A percentile compares a stretch with the other conserved stretches of the same genome.
Evolutionary conservation across 2,888 invertebrate species (phyloP).

Genomic region (Sepiola atlantica): DNA sequence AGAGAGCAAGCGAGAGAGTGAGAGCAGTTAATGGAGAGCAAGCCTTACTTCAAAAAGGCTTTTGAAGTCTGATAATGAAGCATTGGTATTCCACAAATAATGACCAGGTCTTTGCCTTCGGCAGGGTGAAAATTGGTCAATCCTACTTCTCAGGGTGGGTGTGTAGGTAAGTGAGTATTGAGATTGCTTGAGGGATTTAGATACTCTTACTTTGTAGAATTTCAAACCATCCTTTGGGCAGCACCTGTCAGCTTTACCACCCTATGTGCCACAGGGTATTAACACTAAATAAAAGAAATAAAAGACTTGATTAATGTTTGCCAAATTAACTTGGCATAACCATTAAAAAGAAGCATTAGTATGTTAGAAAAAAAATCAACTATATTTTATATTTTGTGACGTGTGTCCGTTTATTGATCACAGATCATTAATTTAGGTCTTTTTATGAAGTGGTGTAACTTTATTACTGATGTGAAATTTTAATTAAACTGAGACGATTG

Average conservation of each 20-base stretch:
- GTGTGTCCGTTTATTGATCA: background rate
- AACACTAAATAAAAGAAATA: background rate
- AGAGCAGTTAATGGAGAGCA: background rate
- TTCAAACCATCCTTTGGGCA: background rate
- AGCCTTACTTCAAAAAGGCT: slow-evolving; percentile 24
- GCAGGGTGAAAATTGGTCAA: background rate
- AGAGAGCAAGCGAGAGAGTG: background rate
- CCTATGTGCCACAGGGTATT: background rate
- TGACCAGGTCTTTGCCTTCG: background rate
- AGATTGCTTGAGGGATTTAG: background rate
- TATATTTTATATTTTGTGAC: background rate
- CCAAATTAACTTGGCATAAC: background rate
- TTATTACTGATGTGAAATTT: no score
- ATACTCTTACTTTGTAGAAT: background rate
- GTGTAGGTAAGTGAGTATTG: background rate
- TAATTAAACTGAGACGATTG: no score
- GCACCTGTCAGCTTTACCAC: background rate
- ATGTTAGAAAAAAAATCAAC: background rate
- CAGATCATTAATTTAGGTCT: background rate
- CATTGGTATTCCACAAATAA: background rate
- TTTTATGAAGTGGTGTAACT: background rate
- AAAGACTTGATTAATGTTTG: slow-evolving; percentile 32
- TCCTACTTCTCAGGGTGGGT: background rate
- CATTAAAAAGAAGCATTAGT: background rate
- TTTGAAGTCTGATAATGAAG: background rate